Base-by-base conservation (phyloP, 2,797 vertebrate genomes). In the Vireo griseus region DNA sequence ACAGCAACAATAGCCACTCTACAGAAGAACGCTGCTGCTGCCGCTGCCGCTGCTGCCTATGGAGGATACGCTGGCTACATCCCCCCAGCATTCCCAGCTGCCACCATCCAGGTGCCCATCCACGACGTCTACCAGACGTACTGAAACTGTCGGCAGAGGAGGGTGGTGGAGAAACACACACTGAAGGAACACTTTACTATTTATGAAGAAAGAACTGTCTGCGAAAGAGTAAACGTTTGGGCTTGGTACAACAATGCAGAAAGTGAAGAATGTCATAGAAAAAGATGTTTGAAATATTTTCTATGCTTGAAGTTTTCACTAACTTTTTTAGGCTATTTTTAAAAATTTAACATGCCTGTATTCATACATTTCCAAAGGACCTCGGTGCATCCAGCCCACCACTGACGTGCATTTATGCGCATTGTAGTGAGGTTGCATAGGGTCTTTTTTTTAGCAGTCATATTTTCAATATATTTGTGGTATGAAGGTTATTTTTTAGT, bases 121-220 rank as follows among this genome's bases (percentile, higher is more conserved):
- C 99, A 99, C 0, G 99, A 99, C 4, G 87, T 99, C 97, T 99
- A 99, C 97, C 99, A 98, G 97, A 99, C 99, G 15, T 99, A 99
- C 97, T 99, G 97, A 98, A 66, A 92, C 95, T 94, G 86, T 93
- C 57, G 26, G 78, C 76, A 47, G 48, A 51, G 40, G 50, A 28
- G 9, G 42, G 10, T 13, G 15, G 40, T 1, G 16, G 42, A 40
- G 63, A 62, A 86, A 63, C 90, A 61, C 77, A 66, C 95, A 91
- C 97, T 97, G 98, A 99, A 99, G 99, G 98, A 99, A 99, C 98
- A 97, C 94, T 98, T 95, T 97, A 98, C 98, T 99, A 98, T 99
- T 99, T 99, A 98, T 99, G 98, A 98, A 98, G 98, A 99, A 98
- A 97, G 93, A 97, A 94, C 74, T 12, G 28, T 74, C 78, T 68